phyloP scores from a whole-genome alignment of 2,113 vertebrate genomes.

The Phalacrocorax carbo region DNA sequence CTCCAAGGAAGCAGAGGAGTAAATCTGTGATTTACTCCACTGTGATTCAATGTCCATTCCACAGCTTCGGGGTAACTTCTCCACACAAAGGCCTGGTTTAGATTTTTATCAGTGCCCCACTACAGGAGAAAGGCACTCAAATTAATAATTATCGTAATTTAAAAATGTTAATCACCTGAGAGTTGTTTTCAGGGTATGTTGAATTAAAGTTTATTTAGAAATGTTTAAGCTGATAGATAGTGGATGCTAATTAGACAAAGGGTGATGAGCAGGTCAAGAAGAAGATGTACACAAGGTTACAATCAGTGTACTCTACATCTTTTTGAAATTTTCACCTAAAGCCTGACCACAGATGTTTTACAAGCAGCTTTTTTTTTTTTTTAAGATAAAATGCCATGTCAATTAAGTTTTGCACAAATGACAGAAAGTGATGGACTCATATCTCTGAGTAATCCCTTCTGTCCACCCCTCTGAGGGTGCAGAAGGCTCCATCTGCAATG shows the following conservation, averaged over 20 bases:
- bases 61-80: background rate
- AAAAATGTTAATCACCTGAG: background rate
- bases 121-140: background rate
- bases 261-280: background rate
- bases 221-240: background rate
- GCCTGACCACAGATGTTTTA: background rate
- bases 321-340: slow-evolving; percentile 33
- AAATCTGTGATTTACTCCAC: background rate
- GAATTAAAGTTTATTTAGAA: background rate
- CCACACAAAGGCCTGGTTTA: background rate
- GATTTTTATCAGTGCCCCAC: background rate
- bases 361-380: background rate
- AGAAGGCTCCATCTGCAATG: background rate
- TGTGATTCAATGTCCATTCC: background rate
- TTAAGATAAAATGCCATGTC: background rate
- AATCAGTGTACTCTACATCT: background rate
- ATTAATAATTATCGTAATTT: background rate
- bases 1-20: background rate
- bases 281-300: background rate
- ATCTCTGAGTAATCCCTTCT: background rate
- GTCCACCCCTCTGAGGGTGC: background rate
- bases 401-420: background rate
- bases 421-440: background rate
- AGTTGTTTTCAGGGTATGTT: background rate
- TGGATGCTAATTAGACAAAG: background rate